Evolutionary conservation across 2,888 invertebrate species (phyloP), one percentile per base, ranked within the genome.

Genomic region (Drosophila colorata): DNA sequence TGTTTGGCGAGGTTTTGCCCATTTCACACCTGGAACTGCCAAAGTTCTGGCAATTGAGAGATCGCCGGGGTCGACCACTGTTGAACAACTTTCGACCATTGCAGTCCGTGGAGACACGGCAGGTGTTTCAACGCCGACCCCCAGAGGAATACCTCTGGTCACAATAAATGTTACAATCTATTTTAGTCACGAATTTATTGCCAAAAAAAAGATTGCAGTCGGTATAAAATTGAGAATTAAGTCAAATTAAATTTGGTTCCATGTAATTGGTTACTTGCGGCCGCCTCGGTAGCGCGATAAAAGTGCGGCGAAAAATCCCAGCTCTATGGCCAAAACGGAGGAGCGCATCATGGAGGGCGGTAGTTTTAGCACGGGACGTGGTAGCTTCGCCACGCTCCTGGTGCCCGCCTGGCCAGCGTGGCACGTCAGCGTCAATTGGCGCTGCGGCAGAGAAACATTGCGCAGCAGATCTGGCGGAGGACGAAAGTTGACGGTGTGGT

Each of bases 1-100:
- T 96, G 0, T 93, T 95, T 64, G 92, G 93, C 0, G 92, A 94
- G n/a, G 92, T 93, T n/a, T 78, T 94, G 31, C 92, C 93, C 0
- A 93, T 95, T 63, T 87, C 91, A 0, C 69, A 81, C 9, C 49
- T 47, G 14, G 87, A 90, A 55, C 44, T 91, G 44, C 82, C 82
- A 1, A 90, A 89, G 61, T 91, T 91, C 52, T 90, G 90, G 90
- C 76, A 78, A 9, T 35, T 90, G 2, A 69, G 72, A 3, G 84
- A 90, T 58, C 69, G 71, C 2, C 53, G 64, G 0, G 76, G 77
- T 3, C 58, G 66, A 4, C 68, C 51, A 0, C 57, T 90, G 28
- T 23, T 75, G n/a, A 87, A 90, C 38, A 91, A 87, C 35, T 82
- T 81, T 41, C 72, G 90, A 33, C 90, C 90, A 0, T 25, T 90